Base-by-base conservation (phyloP, 2,888 invertebrate species). In the Crepidodera aurea region DNA sequence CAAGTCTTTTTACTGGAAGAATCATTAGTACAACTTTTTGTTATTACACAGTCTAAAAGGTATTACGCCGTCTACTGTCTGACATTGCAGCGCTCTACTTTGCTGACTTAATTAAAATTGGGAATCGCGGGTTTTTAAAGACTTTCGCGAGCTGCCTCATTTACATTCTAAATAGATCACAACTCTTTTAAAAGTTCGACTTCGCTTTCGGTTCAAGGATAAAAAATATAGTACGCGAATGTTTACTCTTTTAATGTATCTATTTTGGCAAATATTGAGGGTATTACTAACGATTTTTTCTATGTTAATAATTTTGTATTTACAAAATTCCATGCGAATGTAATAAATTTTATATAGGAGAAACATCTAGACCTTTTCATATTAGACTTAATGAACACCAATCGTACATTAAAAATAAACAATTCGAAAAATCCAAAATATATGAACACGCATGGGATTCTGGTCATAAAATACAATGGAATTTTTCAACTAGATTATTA, bases 11-110 rank as follows among this genome's bases (percentile, higher is more conserved):
- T 73, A 71, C 72, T 77, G 59, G 77, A 80, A 34, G 37, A 57
- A 57, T 56, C 56, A 79, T 80, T 79, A 80, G 79, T 79, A 79
- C 76, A 79, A 79, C 77, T 79, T 79, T 79, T 79, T 79, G 77
- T 79, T 79, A 79, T 79, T 75, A 79, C 51, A 58, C 51, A 54
- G 56, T 56, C 54, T 62, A 78, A 78, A 77, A 79, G 63, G 56
- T 58, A 63, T 63, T 63, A 65, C 61, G 42, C 58, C 42, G 56
- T 57, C 55, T 56, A 51, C 29, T 51, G 59, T 51, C 56, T 51
- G 70, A 71, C 74, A 71, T 65, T 69, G 74, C 73, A 77, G 77
- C 79, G 50, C 15, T 50, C 32, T 32, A 16, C 50, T 40, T 10
- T 32, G 29, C 54, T 22, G 12, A 18, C 53, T 57, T 50, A 57